Base-by-base conservation (phyloP, 2,797 vertebrate genomes). In the Setipinna tenuifilis region DNA sequence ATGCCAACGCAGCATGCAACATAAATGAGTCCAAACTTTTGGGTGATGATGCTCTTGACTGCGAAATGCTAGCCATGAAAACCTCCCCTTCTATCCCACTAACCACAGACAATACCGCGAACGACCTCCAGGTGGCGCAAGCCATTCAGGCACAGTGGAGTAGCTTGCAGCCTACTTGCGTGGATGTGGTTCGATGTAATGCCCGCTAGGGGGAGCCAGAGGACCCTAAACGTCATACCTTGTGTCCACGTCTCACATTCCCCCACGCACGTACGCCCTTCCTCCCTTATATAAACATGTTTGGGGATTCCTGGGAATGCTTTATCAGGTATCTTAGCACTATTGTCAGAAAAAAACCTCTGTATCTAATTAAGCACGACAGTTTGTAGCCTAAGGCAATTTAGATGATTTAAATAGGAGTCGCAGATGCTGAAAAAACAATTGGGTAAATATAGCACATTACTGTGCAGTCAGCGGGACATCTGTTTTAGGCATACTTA, bases 361-460 rank as follows among this genome's bases (percentile, higher is more conserved):
- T 65, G 10, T 65, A 65, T 65, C 23, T 65, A 65, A 14, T 65
- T 65, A 25, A 65, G 28, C 9, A 65, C 23, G 23, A n/a, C n/a
- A 28, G 23, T 25, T 28, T 65, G 23, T 65, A 2, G 25, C 25
- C 25, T 9, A 65, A 65, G 14, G 25, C 9, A 65, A 14, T 25
- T 10, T 65, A 57, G 10, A 17, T 0, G 2, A 65, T 11, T 14
- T 65, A 28, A 25, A n/a, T 3, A 65, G 25, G 21, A 12, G 14
- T 2, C 12, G 62, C 62, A 65, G 62, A 65, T 65, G 62, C 28
- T 28, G 1, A 23, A 28, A 65, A 65, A 12, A 65, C 62, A 65
- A 65, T 65, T 65, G 62, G 62, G 14, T 65, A 65, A 65, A 65
- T 65, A 65, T 65, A 65, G 62, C 62, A n/a, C 14, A 12, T 28